A percentile compares a stretch with the other conserved stretches of the same genome.
Evolutionary conservation across 1,140 invertebrate species (phyloP).

Genomic region (Psix sp.): DNA sequence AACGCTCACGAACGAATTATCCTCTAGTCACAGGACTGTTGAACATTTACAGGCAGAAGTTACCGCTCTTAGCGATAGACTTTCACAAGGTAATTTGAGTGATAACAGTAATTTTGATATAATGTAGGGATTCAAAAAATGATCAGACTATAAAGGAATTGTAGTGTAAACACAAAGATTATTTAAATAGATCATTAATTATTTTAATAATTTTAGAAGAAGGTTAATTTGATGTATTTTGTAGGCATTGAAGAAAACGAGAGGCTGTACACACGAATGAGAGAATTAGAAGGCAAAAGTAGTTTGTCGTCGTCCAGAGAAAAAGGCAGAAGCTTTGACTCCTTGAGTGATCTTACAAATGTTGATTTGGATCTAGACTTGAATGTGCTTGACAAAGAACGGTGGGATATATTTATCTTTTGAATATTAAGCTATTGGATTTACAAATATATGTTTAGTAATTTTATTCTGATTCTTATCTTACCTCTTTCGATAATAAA

Average conservation of each 20-base stretch:
- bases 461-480: no score
- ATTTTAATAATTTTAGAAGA: no score
- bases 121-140: no score
- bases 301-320: slow-evolving; percentile 77
- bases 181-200: no score
- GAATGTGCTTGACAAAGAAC: slow-evolving; percentile 84
- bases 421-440: no score
- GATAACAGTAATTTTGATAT: not conserved
- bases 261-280: slow-evolving; percentile 81
- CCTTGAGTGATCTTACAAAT: slow-evolving; percentile 87
- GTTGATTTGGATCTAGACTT: slow-evolving; percentile 86
- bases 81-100: slow-evolving; percentile 72
- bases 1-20: slow-evolving; percentile 80
- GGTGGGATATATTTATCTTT: no score
- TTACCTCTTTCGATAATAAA: no score
- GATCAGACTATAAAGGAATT: no score
- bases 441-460: no score
- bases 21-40: slow-evolving; percentile 79
- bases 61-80: slow-evolving; percentile 78
- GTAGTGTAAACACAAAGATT: no score
- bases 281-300: slow-evolving; percentile 82
- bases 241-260: slow-evolving; percentile 86
- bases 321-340: slow-evolving; percentile 84
- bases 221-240: slow-evolving; percentile 20
- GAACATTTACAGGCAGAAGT: slow-evolving; percentile 70